phyloP scores from a whole-genome alignment of 1,140 invertebrate genomes.

The Trichonephila inaurata region DNA sequence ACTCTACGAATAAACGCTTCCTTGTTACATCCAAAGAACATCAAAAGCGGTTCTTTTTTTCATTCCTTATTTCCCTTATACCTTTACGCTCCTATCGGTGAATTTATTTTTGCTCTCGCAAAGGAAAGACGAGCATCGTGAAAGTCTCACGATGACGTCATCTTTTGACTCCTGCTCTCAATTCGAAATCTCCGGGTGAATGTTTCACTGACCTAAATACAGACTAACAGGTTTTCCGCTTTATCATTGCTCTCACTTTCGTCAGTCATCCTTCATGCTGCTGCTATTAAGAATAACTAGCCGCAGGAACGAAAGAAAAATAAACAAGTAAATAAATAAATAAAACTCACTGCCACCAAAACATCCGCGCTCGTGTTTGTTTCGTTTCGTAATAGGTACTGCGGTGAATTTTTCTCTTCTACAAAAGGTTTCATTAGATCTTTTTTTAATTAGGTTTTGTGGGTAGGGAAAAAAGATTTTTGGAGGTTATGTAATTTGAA shows the following conservation, averaged over 20 bases:
- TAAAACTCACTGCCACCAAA: conserved; percentile 17
- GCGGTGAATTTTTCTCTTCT: neutral
- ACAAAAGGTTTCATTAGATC: neutral
- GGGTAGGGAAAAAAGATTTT: neutral
- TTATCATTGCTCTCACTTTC: conserved; percentile 56
- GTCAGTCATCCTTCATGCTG: conserved; percentile 36
- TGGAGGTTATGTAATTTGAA: neutral
- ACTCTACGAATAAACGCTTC: conserved; percentile 12
- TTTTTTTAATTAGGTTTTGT: neutral
- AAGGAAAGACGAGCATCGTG: conserved; percentile 17
- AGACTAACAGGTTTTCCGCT: conserved; percentile 53
- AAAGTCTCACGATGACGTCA: conserved; percentile 57
- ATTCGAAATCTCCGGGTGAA: conserved; percentile 48
- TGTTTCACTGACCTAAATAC: conserved; percentile 59
- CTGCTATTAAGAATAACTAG: conserved; percentile 40
- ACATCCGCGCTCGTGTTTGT: neutral
- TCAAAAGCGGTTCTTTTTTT: neutral
- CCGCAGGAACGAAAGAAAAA: conserved; percentile 20
- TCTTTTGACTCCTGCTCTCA: conserved; percentile 47
- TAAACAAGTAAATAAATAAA: conserved; percentile 19
- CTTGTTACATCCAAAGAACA: conserved; percentile 29
- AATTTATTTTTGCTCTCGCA: conserved; percentile 38
- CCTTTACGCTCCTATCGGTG: conserved; percentile 35
- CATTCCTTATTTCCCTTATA: conserved; percentile 17
- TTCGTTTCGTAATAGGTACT: conserved; percentile 9